These are phyloP conservation scores for Cyrtodaria siliqua DNA, from an alignment of 2,888 invertebrate species.

Conservation along the genomic window DNA sequence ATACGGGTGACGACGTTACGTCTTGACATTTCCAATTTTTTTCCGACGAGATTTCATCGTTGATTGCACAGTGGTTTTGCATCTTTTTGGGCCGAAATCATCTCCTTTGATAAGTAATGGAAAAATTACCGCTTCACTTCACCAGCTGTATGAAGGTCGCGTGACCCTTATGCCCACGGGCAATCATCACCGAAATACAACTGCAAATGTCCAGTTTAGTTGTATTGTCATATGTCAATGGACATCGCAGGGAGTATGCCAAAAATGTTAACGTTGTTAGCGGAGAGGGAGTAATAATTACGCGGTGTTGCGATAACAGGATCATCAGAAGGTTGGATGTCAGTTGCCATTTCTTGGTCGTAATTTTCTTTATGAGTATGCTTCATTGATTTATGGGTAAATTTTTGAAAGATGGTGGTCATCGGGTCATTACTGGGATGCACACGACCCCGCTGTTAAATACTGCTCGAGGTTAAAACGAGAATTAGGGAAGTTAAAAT, in stretches of 20 bases:
- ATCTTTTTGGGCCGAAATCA: conserved; percentile 8
- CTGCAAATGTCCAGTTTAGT: conserved; percentile 55
- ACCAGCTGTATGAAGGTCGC: conserved; percentile 35
- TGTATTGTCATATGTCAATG: conserved; percentile 38
- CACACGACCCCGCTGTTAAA: conserved; percentile 55
- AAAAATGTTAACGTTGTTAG: conserved; percentile 52
- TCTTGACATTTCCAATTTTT: conserved; percentile 33
- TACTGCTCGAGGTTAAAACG: conserved; percentile 47
- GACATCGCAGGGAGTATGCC: conserved; percentile 26
- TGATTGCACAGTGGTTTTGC: conserved; percentile 23
- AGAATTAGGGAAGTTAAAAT: conserved; percentile 28
- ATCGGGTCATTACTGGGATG: conserved; percentile 45
- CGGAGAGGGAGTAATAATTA: conserved; percentile 55
- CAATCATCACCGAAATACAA: conserved; percentile 30
- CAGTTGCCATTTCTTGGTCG: conserved; percentile 45
- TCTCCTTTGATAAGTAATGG: conserved; percentile 57
- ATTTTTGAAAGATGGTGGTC: conserved; percentile 58
- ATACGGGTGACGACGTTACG: conserved; percentile 18
- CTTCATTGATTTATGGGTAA: conserved; percentile 43
- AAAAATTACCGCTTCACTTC: conserved; percentile 50
- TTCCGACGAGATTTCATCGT: conserved; percentile 18
- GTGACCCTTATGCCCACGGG: conserved; percentile 62
- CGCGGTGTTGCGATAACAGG: conserved; percentile 44
- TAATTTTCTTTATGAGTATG: conserved; percentile 64
- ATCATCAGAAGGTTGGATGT: conserved; percentile 27